Evolutionary conservation across 1,140 invertebrate genomes (phyloP).

Genomic region (Sarcophaga peregrina): DNA sequence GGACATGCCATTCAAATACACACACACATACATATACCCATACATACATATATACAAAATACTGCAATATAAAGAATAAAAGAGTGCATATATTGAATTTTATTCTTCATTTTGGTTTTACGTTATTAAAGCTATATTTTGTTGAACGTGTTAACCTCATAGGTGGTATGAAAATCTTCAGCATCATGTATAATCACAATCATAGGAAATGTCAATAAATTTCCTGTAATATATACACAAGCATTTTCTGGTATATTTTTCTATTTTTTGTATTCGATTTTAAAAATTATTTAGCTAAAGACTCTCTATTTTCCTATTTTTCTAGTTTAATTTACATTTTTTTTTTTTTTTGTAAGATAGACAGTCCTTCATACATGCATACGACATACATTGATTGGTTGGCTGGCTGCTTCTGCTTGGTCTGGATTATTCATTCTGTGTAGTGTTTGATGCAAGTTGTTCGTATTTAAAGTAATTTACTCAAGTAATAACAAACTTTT

Average conservation of each 20-base stretch:
- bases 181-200: not conserved
- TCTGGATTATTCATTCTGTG: not conserved
- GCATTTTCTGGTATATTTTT: too few relatives aligned
- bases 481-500: conserved; percentile 41
- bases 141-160: too few relatives aligned
- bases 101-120: too few relatives aligned
- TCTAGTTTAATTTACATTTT: not conserved
- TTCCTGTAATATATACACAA: not conserved
- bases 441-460: not conserved
- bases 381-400: too few relatives aligned
- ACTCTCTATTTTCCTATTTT: conserved; percentile 2
- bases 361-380: too few relatives aligned
- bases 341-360: not conserved
- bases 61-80: not conserved
- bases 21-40: not conserved
- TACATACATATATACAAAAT: not conserved
- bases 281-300: conserved; percentile 4
- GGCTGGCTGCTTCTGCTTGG: too few relatives aligned
- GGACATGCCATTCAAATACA: not conserved
- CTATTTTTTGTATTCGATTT: not conserved
- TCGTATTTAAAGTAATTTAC: conserved; percentile 26
- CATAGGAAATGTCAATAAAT: conserved; percentile 25
- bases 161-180: not conserved
- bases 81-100: not conserved
- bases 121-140: too few relatives aligned